These are phyloP conservation scores for Lophotis ruficrista DNA, from an alignment of 2,113 vertebrate species.

Conservation along the genomic window DNA sequence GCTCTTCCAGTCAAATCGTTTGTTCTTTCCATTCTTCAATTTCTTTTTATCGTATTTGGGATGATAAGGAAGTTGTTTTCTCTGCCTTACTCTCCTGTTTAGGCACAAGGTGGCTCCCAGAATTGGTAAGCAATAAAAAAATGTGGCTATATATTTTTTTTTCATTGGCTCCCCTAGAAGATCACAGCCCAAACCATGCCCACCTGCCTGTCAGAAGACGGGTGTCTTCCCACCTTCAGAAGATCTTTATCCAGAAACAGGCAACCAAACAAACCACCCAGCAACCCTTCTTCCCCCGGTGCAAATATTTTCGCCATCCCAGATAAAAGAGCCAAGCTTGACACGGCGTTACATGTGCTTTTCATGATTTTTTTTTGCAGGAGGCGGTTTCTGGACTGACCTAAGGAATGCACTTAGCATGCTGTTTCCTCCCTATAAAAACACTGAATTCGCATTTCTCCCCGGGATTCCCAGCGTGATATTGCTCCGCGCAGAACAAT, in stretches of 20 bases:
- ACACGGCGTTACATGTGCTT: neutral
- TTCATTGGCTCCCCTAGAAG: neutral
- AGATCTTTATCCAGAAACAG: neutral
- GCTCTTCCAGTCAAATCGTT: neutral
- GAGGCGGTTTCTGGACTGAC: neutral
- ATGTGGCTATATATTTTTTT: neutral
- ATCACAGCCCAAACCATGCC: neutral
- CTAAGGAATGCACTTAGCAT: conserved; percentile 30
- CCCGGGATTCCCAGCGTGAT: neutral
- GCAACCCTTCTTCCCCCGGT: neutral
- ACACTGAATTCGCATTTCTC: conserved; percentile 6
- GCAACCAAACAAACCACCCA: neutral
- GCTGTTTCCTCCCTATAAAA: neutral
- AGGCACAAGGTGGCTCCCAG: neutral
- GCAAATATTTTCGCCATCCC: neutral
- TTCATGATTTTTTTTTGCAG: neutral
- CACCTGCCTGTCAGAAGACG: neutral
- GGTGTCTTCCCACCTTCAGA: neutral
- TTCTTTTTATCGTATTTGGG: neutral
- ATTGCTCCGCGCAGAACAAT: neutral
- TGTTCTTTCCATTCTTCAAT: neutral
- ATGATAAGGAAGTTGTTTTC: neutral
- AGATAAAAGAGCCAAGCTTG: conserved; percentile 1
- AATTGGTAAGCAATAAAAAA: neutral
- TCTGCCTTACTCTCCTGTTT: neutral